These are phyloP conservation scores for Perca fluviatilis DNA, from an alignment of 2,113 vertebrate genomes.

Conservation along the genomic window DNA sequence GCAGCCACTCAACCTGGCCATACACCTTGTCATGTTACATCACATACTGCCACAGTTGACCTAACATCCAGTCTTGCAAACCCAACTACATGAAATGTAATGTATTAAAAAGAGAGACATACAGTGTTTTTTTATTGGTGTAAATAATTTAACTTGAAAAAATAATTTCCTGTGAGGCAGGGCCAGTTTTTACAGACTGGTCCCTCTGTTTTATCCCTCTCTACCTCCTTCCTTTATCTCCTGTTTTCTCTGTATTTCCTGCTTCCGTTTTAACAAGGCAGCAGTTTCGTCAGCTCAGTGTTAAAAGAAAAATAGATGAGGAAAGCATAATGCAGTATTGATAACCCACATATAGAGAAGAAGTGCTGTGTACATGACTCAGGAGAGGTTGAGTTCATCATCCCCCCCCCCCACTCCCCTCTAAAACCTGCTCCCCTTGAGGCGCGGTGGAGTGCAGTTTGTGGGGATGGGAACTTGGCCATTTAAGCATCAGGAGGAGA, in stretches of 20 bases:
- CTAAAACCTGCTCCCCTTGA: conserved; percentile 22
- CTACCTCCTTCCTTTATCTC: conserved; percentile 3
- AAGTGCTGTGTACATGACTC: conserved; percentile 37
- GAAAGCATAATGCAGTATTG: conserved; percentile 30
- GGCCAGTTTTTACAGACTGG: conserved; percentile 16
- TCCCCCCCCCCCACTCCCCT: neutral
- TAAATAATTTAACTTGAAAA: conserved; percentile 55
- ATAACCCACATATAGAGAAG: conserved; percentile 33
- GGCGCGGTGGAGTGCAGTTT: conserved; percentile 37
- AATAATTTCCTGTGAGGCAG: conserved; percentile 9
- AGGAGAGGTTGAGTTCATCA: neutral
- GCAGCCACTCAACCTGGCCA: conserved; percentile 21
- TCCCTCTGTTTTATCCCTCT: neutral
- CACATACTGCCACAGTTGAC: conserved; percentile 38
- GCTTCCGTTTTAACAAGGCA: conserved; percentile 5
- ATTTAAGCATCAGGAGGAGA: conserved; percentile 63
- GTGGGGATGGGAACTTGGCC: conserved; percentile 32
- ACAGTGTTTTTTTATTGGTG: conserved; percentile 51
- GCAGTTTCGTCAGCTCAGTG: conserved; percentile 3
- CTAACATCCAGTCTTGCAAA: conserved; percentile 50
- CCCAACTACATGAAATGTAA: conserved; percentile 28
- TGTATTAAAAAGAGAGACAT: conserved; percentile 44
- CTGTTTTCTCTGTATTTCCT: conserved; percentile 16
- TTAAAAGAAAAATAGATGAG: neutral
- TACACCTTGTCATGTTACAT: conserved; percentile 54